These are phyloP conservation scores for Microctenopoma steveboyesi DNA, from an alignment of 2,797 vertebrate species.

Conservation along the genomic window DNA sequence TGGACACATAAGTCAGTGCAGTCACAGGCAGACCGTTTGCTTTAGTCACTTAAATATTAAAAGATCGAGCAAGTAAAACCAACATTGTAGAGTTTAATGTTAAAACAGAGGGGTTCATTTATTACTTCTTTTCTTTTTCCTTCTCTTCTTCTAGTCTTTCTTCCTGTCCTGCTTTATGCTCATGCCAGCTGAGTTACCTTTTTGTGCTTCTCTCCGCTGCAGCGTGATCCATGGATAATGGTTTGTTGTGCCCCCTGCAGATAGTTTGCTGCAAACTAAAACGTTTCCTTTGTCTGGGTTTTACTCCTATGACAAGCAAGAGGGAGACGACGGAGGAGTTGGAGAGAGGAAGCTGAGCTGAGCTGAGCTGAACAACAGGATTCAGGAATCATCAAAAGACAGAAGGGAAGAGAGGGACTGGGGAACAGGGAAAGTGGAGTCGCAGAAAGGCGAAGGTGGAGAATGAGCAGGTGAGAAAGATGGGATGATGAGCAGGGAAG, in stretches of 20 bases:
- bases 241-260: constrained; percentile 46
- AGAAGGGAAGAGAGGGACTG: constrained; percentile 6
- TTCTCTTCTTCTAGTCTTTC: not conserved
- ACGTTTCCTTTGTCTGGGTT: constrained; percentile 42
- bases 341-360: not conserved
- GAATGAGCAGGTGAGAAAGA: constrained; percentile 14
- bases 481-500: constrained; percentile 6
- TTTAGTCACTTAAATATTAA: not conserved
- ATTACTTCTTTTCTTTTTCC: not conserved
- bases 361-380: not conserved
- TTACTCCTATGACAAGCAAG: constrained; percentile 14
- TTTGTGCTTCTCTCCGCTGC: not conserved
- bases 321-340: not conserved
- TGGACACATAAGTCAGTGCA: constrained; percentile 15
- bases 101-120: not conserved
- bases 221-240: not conserved
- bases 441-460: not conserved
- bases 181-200: not conserved
- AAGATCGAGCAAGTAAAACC: not conserved
- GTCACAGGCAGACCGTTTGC: constrained; percentile 6
- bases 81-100: not conserved
- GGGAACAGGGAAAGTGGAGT: not conserved
- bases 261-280: constrained; percentile 23
- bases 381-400: constrained; percentile 3
- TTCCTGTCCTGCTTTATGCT: not conserved